A percentile compares a stretch with the other conserved stretches of the same genome.
These are phyloP conservation scores for Brachyopa scutellaris DNA, from an alignment of 2,888 invertebrate genomes.

Conservation along the genomic window DNA sequence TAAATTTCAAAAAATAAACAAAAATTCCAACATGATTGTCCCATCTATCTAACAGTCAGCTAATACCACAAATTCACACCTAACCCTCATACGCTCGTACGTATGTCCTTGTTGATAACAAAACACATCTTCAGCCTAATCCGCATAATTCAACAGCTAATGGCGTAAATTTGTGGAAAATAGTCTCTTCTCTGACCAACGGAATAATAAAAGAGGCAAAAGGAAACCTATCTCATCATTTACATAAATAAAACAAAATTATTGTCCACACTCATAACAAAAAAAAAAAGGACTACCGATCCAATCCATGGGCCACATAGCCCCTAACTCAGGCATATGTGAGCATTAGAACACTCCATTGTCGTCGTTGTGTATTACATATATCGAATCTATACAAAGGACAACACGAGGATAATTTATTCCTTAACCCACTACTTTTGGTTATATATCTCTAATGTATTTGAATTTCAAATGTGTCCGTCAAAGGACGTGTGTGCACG, in stretches of 20 bases:
- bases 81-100: too few relatives aligned
- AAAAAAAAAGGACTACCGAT: constrained; percentile 32
- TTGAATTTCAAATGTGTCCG: constrained; percentile 67
- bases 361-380: constrained; percentile 25
- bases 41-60: constrained; percentile 3
- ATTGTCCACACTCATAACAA: constrained; percentile 33
- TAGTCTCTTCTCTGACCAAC: constrained; percentile 3
- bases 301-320: too few relatives aligned
- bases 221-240: constrained; percentile 13
- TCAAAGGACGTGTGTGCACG: constrained; percentile 30
- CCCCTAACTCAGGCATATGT: constrained; percentile 14
- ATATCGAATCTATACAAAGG: constrained; percentile 49
- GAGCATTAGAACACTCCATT: constrained; percentile 49
- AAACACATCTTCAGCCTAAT: constrained; percentile 18
- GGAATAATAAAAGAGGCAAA: neutral
- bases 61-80: constrained; percentile 16
- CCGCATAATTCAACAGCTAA: constrained; percentile 58
- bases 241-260: constrained; percentile 55
- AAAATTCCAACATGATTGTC: too few relatives aligned
- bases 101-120: constrained; percentile 51
- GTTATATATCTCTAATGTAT: constrained; percentile 52
- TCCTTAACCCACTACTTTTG: constrained; percentile 49
- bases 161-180: constrained; percentile 51
- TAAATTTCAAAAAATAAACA: neutral
- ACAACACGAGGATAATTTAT: constrained; percentile 65